These are phyloP conservation scores for Drosophila paulistorum DNA, from an alignment of 1,140 invertebrate species.

Conservation along the genomic window DNA sequence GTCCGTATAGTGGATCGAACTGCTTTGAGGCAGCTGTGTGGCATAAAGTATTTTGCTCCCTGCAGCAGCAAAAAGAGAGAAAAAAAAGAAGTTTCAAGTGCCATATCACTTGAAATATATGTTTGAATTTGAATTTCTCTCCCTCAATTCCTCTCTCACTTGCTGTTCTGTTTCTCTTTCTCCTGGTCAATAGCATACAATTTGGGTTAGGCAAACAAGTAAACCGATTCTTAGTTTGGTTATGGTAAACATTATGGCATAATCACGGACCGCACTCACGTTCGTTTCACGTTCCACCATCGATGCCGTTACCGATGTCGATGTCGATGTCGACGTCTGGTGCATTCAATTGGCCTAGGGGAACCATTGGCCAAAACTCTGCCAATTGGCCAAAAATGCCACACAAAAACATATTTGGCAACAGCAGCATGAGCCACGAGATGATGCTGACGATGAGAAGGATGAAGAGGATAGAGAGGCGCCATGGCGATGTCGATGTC, in stretches of 20 bases:
- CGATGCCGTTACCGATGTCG: slow-evolving; percentile 5
- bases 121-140: slow-evolving; percentile 48
- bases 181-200: slow-evolving; percentile 71
- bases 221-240: slow-evolving; percentile 36
- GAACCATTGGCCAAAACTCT: slow-evolving; percentile 48
- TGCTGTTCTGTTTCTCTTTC: neutral
- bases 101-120: slow-evolving; percentile 57
- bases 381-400: slow-evolving; percentile 77
- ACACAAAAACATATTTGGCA: slow-evolving; percentile 79
- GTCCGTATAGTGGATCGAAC: slow-evolving; percentile 60
- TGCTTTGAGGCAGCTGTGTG: slow-evolving; percentile 54
- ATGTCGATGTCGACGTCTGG: slow-evolving; percentile 45
- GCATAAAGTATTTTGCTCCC: slow-evolving; percentile 49
- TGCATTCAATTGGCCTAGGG: slow-evolving; percentile 62
- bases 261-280: slow-evolving; percentile 53
- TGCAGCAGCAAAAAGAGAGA: neutral
- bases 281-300: slow-evolving; percentile 8
- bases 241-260: slow-evolving; percentile 72
- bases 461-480: slow-evolving; percentile 38
- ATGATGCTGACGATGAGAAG: slow-evolving; percentile 33
- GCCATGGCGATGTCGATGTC: neutral
- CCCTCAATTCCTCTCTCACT: neutral
- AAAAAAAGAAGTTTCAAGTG: slow-evolving; percentile 61
- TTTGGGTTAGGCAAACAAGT: slow-evolving; percentile 76
- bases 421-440: slow-evolving; percentile 32